Conservation (phyloP, 2,888 invertebrate species). For the Drosophila borealis region DNA sequence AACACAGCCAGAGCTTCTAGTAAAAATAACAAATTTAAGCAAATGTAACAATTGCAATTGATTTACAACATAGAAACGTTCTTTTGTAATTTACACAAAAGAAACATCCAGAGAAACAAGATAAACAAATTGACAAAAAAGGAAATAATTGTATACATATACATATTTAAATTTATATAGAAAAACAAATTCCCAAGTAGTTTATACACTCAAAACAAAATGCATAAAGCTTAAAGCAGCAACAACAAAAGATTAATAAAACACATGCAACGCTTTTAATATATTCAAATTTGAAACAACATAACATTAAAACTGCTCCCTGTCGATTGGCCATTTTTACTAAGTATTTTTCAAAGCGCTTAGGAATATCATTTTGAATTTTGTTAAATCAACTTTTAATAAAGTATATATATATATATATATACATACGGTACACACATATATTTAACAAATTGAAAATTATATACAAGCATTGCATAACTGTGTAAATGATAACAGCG, state of each 20-base stretch:
- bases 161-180: slow-evolving; percentile 26
- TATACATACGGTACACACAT: slow-evolving; percentile 39
- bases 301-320: slow-evolving; percentile 5
- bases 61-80: slow-evolving; percentile 24
- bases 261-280: slow-evolving; percentile 16
- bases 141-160: slow-evolving; percentile 17
- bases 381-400: slow-evolving; percentile 21
- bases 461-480: slow-evolving; percentile 55
- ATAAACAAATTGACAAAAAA: slow-evolving; percentile 7
- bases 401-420: slow-evolving; percentile 8
- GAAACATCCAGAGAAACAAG: slow-evolving; percentile 13
- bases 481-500: slow-evolving; percentile 61
- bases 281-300: background rate
- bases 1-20: slow-evolving; percentile 68
- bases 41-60: slow-evolving; percentile 38
- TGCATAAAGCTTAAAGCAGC: background rate
- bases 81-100: slow-evolving; percentile 44
- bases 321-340: slow-evolving; percentile 43
- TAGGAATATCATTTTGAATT: slow-evolving; percentile 26
- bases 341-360: slow-evolving; percentile 23
- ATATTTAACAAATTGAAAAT: slow-evolving; percentile 59
- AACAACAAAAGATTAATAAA: background rate
- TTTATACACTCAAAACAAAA: slow-evolving; percentile 17
- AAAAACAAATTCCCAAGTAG: slow-evolving; percentile 15
- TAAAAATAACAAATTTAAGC: slow-evolving; percentile 33